phyloP scores from a whole-genome alignment of 2,888 invertebrate species.

The Eupithecia insigniata region DNA sequence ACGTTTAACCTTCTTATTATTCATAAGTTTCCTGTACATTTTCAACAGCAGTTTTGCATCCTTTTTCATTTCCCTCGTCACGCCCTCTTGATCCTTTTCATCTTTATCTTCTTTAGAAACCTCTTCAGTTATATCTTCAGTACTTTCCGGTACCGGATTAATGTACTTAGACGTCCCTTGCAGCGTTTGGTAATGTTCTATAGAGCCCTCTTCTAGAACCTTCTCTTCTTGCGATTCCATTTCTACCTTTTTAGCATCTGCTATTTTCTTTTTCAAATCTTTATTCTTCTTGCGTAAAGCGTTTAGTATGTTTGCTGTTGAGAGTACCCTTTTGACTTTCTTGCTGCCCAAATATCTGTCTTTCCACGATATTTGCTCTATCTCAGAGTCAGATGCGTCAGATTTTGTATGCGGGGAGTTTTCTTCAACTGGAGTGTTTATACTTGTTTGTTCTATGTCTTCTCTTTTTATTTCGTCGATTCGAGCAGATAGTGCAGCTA shows the following conservation, averaged over 20 bases:
- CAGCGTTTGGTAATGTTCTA: constrained; percentile 83
- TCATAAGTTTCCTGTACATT: constrained; percentile 77
- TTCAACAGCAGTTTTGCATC: constrained; percentile 76
- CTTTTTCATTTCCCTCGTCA: constrained; percentile 67
- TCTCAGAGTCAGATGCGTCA: constrained; percentile 26
- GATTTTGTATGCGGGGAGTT: constrained; percentile 14
- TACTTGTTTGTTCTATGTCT: constrained; percentile 59
- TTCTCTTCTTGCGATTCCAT: constrained; percentile 38
- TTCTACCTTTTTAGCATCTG: constrained; percentile 54
- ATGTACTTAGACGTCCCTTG: constrained; percentile 71
- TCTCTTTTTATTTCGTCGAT: constrained; percentile 75
- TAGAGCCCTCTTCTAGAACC: constrained; percentile 73
- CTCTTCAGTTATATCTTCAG: constrained; percentile 41
- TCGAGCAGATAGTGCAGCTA: constrained; percentile 76
- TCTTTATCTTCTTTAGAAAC: constrained; percentile 16
- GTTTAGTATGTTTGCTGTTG: constrained; percentile 83
- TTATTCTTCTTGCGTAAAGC: constrained; percentile 85
- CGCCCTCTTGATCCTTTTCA: constrained; percentile 6
- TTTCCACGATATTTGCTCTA: constrained; percentile 79
- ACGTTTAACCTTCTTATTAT: constrained; percentile 43
- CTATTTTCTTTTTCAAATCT: constrained; percentile 72
- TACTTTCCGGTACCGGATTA: constrained; percentile 57
- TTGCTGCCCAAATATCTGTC: constrained; percentile 84
- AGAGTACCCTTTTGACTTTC: constrained; percentile 84
- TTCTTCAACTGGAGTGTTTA: neutral